A percentile compares a stretch with the other conserved stretches of the same genome.
These are phyloP conservation scores for Cheilinus undulatus DNA, from an alignment of 2,113 vertebrate species.

Conservation along the genomic window DNA sequence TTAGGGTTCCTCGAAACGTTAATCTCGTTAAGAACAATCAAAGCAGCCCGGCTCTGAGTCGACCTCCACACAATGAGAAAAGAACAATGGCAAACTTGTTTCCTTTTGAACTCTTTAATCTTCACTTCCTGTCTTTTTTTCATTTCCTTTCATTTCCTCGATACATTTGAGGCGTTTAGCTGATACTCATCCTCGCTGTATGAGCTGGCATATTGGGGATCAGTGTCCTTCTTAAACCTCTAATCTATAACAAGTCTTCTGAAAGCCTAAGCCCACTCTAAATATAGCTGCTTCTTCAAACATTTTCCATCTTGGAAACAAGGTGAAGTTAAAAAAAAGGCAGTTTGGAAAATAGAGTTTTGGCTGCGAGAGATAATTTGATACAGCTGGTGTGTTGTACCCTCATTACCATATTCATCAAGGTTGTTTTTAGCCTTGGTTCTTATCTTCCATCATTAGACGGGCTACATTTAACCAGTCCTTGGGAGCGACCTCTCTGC, in stretches of 20 bases:
- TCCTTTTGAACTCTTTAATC: constrained; percentile 36
- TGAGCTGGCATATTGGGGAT: constrained; percentile 2
- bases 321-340: background rate
- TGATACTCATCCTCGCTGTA: background rate
- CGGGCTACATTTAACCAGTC: constrained; percentile 33
- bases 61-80: background rate
- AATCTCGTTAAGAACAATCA: constrained; percentile 67
- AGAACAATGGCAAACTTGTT: constrained; percentile 41
- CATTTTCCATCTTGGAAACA: background rate
- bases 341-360: background rate
- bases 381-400: constrained; percentile 6
- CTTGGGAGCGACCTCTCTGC: constrained; percentile 48
- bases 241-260: background rate
- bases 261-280: background rate
- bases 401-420: constrained; percentile 60
- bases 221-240: constrained; percentile 3
- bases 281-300: background rate
- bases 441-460: constrained; percentile 54
- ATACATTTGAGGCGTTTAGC: constrained; percentile 26
- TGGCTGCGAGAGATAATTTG: constrained; percentile 3
- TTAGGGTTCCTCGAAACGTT: constrained; percentile 60
- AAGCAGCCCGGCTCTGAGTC: constrained; percentile 22
- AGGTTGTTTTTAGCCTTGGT: constrained; percentile 49
- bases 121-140: constrained; percentile 14
- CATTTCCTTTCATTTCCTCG: constrained; percentile 1